Evolutionary conservation across 2,888 invertebrate genomes (phyloP), one percentile per base, ranked within the genome.

Genomic region (Limnephilus lunatus): DNA sequence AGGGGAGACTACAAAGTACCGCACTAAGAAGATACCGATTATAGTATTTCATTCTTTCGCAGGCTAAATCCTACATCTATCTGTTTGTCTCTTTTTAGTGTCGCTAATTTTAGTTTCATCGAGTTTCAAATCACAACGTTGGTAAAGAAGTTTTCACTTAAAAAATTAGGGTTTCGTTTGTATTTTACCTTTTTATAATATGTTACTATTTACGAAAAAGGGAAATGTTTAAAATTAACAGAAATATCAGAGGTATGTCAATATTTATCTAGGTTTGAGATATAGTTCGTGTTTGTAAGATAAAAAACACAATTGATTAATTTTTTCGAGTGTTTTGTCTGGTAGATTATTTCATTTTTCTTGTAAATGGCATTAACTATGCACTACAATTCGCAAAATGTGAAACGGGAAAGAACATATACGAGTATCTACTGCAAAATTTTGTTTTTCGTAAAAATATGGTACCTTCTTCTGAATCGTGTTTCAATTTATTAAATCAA

Each of bases 401-500:
- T n/a, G 11, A 68, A 68, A 68, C 9, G 2, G 25, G 68, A 68
- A 68, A 68, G 25, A 25, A 4, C 7, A 68, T 44, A 1, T 12
- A 4, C 39, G n/a, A n/a, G n/a, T n/a, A n/a, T n/a, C 25, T 25
- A 1, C 25, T 0, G 2, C 11, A 4, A 19, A 7, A 25, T 19
- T 5, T 68, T n/a, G 9, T 68, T 68, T 68, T 12, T 19, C 32
- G 12, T 82, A 31, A 31, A 7, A 83, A 32, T 2, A 15, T 32
- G 32, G 32, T 25, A 39, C 32, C 7, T 83, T 83, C 86, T 86
- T 86, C 44, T 86, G 15, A 44, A 86, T 39, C 44, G 86, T 48
- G 11, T 44, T 44, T 44, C 39, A 86, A 68, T 88, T 88, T 88
- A 88, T 88, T 68, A 88, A 35, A 88, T 88, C 88, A 88, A 88